A percentile compares a stretch with the other conserved stretches of the same genome.
Evolutionary conservation across 23 tunicate species (phyloP).

Genomic region (Styela clava): DNA sequence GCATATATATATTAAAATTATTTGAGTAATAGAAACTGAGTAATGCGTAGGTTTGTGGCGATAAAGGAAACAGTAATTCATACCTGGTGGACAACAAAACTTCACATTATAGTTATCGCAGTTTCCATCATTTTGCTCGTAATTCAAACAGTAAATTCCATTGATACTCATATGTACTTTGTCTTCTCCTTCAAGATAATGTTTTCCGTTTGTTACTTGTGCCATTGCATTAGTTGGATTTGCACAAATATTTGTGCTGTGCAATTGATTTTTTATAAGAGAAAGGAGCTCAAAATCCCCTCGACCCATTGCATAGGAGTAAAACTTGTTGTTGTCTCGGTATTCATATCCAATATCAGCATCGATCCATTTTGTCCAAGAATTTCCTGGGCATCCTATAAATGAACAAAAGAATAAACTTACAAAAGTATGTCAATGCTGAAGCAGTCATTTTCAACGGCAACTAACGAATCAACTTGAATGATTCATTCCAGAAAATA

Average conservation of each 20-base stretch:
- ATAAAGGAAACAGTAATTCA: neutral
- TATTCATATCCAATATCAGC: neutral
- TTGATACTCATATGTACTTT: neutral
- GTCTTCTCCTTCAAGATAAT: neutral
- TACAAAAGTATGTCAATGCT: no score
- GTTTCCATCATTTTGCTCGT: neutral
- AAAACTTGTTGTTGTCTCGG: neutral
- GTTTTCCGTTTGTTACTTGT: neutral
- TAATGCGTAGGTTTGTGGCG: no score
- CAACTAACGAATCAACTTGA: no score
- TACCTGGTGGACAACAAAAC: neutral
- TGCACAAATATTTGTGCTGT: neutral
- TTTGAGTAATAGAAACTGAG: no score
- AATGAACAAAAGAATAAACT: no score
- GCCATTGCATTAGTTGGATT: neutral
- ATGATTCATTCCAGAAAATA: no score
- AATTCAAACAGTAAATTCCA: neutral
- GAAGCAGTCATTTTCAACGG: no score
- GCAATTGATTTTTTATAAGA: neutral
- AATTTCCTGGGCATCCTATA: neutral
- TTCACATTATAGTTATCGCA: neutral
- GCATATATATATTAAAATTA: no score
- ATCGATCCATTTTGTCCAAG: neutral
- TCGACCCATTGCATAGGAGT: neutral
- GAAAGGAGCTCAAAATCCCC: neutral